Percentiles rank a stretch among this genome's conserved stretches.
Evolutionary conservation across 1,140 invertebrate species (phyloP).

Genomic region (Drosophila sucinea): DNA sequence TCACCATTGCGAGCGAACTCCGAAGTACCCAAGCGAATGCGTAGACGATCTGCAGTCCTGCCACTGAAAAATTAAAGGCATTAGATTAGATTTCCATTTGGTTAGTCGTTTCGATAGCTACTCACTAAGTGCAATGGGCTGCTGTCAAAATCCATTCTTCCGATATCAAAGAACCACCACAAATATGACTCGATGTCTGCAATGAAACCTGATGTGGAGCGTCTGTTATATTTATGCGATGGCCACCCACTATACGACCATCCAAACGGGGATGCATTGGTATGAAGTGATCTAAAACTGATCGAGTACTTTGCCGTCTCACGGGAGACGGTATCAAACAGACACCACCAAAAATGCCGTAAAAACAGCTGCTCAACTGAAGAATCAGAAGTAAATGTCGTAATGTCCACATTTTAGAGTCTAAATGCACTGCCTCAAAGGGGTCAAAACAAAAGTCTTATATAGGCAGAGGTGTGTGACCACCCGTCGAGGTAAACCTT

Average conservation of each 20-base stretch:
- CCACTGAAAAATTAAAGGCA: constrained; percentile 49
- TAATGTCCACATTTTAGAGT: constrained; percentile 43
- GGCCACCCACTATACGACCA: constrained; percentile 84
- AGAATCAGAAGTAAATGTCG: constrained; percentile 50
- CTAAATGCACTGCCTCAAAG: background rate
- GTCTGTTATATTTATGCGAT: constrained; percentile 82
- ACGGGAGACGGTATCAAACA: constrained; percentile 70
- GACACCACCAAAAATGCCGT: constrained; percentile 51
- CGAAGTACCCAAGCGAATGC: constrained; percentile 70
- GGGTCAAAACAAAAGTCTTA: constrained; percentile 16
- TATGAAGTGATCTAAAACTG: constrained; percentile 32
- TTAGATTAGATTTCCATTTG: too few relatives aligned
- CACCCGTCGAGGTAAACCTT: background rate
- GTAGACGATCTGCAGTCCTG: constrained; percentile 54
- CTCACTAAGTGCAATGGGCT: constrained; percentile 84
- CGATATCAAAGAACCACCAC: constrained; percentile 88
- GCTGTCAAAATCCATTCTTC: constrained; percentile 84
- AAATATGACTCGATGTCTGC: constrained; percentile 83
- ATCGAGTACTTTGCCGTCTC: constrained; percentile 46
- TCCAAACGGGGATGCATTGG: constrained; percentile 63
- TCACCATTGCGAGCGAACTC: constrained; percentile 64
- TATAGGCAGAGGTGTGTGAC: constrained; percentile 20
- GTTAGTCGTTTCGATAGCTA: background rate
- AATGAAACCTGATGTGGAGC: constrained; percentile 84
- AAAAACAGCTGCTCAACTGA: constrained; percentile 28